Evolutionary conservation across 2,797 vertebrate genomes (phyloP), one percentile per base, ranked within the genome.

Genomic region (Catamblyrhynchus diadema): DNA sequence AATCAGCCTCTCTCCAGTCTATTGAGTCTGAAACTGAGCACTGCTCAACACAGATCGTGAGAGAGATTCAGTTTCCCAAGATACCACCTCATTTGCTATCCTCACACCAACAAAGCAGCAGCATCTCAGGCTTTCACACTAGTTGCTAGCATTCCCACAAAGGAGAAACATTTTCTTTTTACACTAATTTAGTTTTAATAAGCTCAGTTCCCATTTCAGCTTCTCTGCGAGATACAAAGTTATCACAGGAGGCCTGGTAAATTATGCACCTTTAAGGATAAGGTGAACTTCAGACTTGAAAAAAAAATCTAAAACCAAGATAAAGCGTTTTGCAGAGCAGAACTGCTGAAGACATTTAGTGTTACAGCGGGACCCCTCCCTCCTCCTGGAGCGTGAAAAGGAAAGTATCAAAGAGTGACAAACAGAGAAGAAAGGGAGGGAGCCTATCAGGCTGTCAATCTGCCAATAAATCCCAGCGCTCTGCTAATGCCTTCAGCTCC

Each of bases 371-470:
- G 94, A 89, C 91, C 80, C 23, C 65, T 87, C 84, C 72, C 59
- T 81, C 72, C 92, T 60, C 84, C 82, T 14, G 71, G 72, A 95
- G 88, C 12, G 86, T 23, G 87, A 85, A 90, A 96, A 94, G 61
- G 59, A 13, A 87, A 80, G 62, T 81, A 91, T 86, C 86, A 93
- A 80, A 93, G 86, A 88, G 82, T 25, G 85, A 88, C 93, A 87
- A 92, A 93, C 81, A 84, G 74, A 87, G 93, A 90, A 89, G 88
- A 97, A 95, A 92, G 73, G 45, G 35, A 87, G 65, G 3, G 21
- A 66, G 84, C 91, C 94, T 91, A 95, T 96, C 96, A 71, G 92
- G 80, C 59, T 96, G 94, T 93, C 96, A 94, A 95, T 88, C 94
- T 94, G 95, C 92, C 95, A 95, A 94, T 95, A 93, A 95, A 94